Evolutionary conservation across 2,888 invertebrate species (phyloP), one percentile per base, ranked within the genome.

Genomic region (Dysmachus trigonus): DNA sequence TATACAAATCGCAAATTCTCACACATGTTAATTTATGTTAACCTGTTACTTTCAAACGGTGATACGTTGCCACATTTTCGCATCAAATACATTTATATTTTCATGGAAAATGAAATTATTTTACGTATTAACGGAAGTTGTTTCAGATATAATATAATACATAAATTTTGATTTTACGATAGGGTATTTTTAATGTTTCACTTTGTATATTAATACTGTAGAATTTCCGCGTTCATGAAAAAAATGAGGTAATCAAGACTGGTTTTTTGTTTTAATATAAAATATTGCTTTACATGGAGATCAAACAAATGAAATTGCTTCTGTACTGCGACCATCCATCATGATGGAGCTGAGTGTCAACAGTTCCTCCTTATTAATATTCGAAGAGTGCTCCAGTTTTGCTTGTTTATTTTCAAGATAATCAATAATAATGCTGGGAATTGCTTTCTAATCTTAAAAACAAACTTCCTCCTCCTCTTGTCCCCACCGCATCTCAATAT

Each of bases 361-460:
- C 62, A 62, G 18, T 22, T 62, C 47, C 6, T 5, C 15, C 6
- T 18, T 47, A n/a, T 47, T 47, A 47, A 47, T 47, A 47, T 47
- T 47, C 62, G 7, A 62, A 22, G 22, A 62, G 13, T 22, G 62
- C 27, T 62, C 10, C 27, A 62, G 22, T 27, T 62, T 62, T 22
- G 62, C 27, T n/a, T 62, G 62, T 62, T 62, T 62, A 27, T 62
- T 62, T 62, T 62, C 22, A 62, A 62, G 18, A 62, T 62, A 62
- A 62, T 62, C 62, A 62, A 62, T 62, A 22, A 62, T 62, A 62
- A 22, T 22, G 62, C 10, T 18, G 22, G 18, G 38, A 76, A 76
- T 35, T 76, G 38, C 76, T 76, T 76, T 33, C 76, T 41, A 76
- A 41, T 76, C 35, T 22, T 15, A 38, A 76, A 76, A 76, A 76